Evolutionary conservation across 2,113 vertebrate genomes (phyloP).

Genomic region (Cettia cetti): DNA sequence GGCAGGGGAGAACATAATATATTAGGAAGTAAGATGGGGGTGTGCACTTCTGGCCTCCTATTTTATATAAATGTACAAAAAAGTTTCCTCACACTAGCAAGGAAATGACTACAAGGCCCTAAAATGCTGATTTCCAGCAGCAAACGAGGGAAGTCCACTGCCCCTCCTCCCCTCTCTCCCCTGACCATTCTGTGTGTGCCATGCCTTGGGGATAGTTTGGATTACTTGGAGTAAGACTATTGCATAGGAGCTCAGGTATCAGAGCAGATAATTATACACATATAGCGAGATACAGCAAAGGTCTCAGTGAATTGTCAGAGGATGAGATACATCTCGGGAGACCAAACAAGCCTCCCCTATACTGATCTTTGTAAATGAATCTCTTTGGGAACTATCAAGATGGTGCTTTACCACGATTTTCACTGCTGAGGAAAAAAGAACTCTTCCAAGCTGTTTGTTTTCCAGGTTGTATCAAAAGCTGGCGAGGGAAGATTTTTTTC

Average conservation of each 20-base stretch:
- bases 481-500: slow-evolving; percentile 19
- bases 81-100: slow-evolving; percentile 61
- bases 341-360: slow-evolving; percentile 40
- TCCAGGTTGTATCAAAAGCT: slow-evolving; percentile 44
- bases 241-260: slow-evolving; percentile 65
- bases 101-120: slow-evolving; percentile 73
- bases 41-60: slow-evolving; percentile 71
- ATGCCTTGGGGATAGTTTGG: slow-evolving; percentile 63
- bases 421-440: slow-evolving; percentile 38
- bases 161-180: slow-evolving; percentile 19
- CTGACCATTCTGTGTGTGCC: slow-evolving; percentile 25
- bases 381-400: slow-evolving; percentile 69
- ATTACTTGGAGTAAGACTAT: slow-evolving; percentile 21
- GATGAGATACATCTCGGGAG: slow-evolving; percentile 68
- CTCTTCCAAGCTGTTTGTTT: slow-evolving; percentile 30
- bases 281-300: slow-evolving; percentile 59
- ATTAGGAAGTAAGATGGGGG: slow-evolving; percentile 78
- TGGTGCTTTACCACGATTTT: slow-evolving; percentile 65
- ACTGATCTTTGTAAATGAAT: slow-evolving; percentile 68
- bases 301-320: slow-evolving; percentile 61
- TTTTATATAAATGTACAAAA: slow-evolving; percentile 79
- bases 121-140: slow-evolving; percentile 63
- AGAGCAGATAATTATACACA: slow-evolving; percentile 70
- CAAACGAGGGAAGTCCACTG: not conserved
- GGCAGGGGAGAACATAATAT: slow-evolving; percentile 79